Base-by-base conservation (phyloP, 2,113 vertebrate genomes). In the Alosa alosa region DNA sequence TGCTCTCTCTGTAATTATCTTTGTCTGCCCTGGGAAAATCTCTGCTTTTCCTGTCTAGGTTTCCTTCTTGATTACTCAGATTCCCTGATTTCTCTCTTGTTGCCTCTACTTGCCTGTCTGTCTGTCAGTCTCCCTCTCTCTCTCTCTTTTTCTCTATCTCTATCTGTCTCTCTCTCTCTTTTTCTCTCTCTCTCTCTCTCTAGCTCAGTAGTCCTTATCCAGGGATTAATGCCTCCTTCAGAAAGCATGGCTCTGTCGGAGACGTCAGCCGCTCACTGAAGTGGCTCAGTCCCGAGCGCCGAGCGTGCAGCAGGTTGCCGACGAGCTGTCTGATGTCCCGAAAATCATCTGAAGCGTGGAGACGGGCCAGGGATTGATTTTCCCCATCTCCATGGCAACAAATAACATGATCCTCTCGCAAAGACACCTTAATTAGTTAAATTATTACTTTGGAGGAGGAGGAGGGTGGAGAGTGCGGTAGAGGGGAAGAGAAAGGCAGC, bases 361-460 rank as follows among this genome's bases (percentile, higher is more conserved):
- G 91, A 90, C 86, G 88, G 88, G 90, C 89, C 84, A 36, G 17
- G 90, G 90, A 91, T 94, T 93, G 93, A 94, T 93, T 94, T 93
- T 91, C 89, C 86, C 91, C 2, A 91, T 94, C 90, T 82, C 95
- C 90, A 95, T 95, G 91, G 93, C 90, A 95, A 94, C 95, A 94
- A 94, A 95, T 95, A 93, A 95, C 91, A 91, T 92, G 93, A 95
- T 94, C 92, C 92, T 93, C 93, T 93, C 91, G 89, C 91, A 93
- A 94, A 95, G 93, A 93, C 94, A 94, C 94, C 92, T 94, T 95
- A 94, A 94, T 95, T 95, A 94, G 94, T 91, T 93, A 93, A 95
- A 95, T 93, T 93, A 94, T 93, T 90, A 93, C 92, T 92, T 91
- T 86, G 89, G 91, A 90, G 92, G 89, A 89, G 55, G 45, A 72